Base-by-base conservation (phyloP, 2,888 invertebrate genomes). In the Augochlorella aurata region DNA sequence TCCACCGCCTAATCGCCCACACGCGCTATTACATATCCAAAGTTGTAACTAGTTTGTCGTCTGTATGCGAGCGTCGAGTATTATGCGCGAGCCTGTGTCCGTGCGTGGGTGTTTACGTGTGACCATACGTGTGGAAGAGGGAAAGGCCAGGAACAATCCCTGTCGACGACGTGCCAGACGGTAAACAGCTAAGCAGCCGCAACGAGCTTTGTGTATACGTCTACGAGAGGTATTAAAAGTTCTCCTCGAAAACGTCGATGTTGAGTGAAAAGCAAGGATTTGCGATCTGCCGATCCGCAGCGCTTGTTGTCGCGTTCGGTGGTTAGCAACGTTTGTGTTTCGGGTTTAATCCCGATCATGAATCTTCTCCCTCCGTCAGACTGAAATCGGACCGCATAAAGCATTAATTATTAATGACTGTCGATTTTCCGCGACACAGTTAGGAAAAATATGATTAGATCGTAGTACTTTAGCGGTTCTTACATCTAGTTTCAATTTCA, bases 11-110 rank as follows among this genome's bases (percentile, higher is more conserved):
- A 88, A 90, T 89, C 88, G 90, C 71, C 86, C 86, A 85, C 88
- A 87, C 85, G 87, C 86, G 87, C 88, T 88, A 90, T 89, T 90
- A 90, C 88, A 89, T 90, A 90, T 89, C 87, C 88, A 90, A 90
- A 90, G 85, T 90, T 89, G 90, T 88, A 90, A 89, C 89, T 90
- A 90, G 89, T 89, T 87, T 82, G 83, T 70, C 83, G 85, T 79
- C 38, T 66, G 77, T 81, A 77, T 72, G 67, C 71, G 76, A 79
- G 82, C 72, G 81, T 67, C 38, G 74, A 69, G 83, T 81, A 85
- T 85, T 85, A 83, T 78, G 63, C 58, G 47, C 71, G 68, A 65
- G 52, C 52, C 54, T 77, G 79, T 77, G 70, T 16, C n/a, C 54
- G 63, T 73, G 69, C 80, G 80, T 70, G 66, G 74, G 81, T 80